A percentile compares a stretch with the other conserved stretches of the same genome.
Conservation (phyloP, 2,888 invertebrate species). For the Eucera pruinosa region DNA sequence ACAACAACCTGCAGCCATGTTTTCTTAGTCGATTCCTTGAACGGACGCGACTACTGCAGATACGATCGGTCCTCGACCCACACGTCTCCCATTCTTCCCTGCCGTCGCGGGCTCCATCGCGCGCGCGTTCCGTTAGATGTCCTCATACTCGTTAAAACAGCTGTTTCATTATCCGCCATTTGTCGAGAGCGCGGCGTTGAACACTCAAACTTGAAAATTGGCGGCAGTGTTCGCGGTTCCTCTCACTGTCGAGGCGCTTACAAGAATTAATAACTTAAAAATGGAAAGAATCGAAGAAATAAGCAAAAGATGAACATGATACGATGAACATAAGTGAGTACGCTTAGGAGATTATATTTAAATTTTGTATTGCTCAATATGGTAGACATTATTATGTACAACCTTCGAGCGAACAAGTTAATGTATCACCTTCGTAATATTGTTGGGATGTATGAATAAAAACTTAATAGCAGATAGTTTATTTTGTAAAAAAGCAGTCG, state of each 20-base stretch:
- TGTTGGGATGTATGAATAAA: too few species aligned
- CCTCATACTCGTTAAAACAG: constrained; percentile 65
- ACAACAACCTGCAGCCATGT: constrained; percentile 94
- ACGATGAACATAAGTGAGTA: neutral
- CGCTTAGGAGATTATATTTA: neutral
- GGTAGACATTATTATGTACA: neutral
- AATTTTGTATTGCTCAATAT: neutral
- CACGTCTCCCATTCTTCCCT: constrained; percentile 55
- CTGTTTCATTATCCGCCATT: constrained; percentile 72
- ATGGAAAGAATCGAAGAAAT: neutral
- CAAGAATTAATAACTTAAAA: neutral
- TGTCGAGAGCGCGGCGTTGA: constrained; percentile 29
- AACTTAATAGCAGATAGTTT: too few species aligned
- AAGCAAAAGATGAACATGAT: neutral
- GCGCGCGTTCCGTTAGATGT: constrained; percentile 74
- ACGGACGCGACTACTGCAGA: constrained; percentile 45
- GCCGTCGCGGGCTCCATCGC: constrained; percentile 60
- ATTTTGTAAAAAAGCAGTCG: too few species aligned
- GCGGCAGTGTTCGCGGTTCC: constrained; percentile 9
- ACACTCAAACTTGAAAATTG: constrained; percentile 52
- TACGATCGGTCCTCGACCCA: constrained; percentile 60
- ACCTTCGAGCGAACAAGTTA: too few species aligned
- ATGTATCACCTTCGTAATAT: too few species aligned
- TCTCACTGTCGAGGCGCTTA: neutral
- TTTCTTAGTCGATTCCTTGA: constrained; percentile 46